Percentiles rank a stretch among this genome's conserved stretches.
Conservation (phyloP, 2,113 vertebrate species). For the Notarius lentiginosus region DNA sequence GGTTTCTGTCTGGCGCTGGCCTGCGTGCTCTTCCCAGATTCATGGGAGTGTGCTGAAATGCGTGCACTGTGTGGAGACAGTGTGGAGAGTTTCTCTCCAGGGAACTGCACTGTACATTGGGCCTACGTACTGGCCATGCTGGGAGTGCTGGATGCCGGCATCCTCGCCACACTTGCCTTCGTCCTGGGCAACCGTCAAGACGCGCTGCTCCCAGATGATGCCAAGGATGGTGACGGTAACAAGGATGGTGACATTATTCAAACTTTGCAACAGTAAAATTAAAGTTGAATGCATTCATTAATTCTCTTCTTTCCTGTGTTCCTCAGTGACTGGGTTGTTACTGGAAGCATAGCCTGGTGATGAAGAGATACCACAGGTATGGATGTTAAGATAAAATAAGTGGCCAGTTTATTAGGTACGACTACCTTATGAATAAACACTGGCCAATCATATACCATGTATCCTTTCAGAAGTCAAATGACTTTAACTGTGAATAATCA, state of each 20-base stretch:
- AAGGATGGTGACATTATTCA: neutral
- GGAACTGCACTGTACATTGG: conserved; percentile 80
- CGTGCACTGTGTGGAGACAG: conserved; percentile 74
- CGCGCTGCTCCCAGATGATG: conserved; percentile 73
- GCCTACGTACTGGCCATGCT: conserved; percentile 79
- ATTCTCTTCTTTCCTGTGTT: neutral
- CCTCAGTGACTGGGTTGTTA: conserved; percentile 70
- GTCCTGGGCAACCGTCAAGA: conserved; percentile 81
- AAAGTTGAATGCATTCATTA: neutral
- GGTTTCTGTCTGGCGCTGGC: conserved; percentile 77
- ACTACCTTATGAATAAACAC: neutral
- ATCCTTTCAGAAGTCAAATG: neutral
- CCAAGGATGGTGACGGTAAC: conserved; percentile 65
- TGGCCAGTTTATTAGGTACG: neutral
- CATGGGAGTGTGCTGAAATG: conserved; percentile 80
- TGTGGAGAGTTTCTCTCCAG: conserved; percentile 77
- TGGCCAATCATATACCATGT: neutral
- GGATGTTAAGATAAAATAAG: neutral
- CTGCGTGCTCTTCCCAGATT: conserved; percentile 80
- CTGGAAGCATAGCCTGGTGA: conserved; percentile 62
- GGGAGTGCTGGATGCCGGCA: conserved; percentile 75
- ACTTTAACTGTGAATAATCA: neutral
- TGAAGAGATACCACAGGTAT: conserved; percentile 33
- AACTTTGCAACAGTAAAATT: neutral
- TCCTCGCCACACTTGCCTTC: conserved; percentile 78